Evolutionary conservation across 2,888 invertebrate species (phyloP).

Genomic region (Drosophila multiciliata): DNA sequence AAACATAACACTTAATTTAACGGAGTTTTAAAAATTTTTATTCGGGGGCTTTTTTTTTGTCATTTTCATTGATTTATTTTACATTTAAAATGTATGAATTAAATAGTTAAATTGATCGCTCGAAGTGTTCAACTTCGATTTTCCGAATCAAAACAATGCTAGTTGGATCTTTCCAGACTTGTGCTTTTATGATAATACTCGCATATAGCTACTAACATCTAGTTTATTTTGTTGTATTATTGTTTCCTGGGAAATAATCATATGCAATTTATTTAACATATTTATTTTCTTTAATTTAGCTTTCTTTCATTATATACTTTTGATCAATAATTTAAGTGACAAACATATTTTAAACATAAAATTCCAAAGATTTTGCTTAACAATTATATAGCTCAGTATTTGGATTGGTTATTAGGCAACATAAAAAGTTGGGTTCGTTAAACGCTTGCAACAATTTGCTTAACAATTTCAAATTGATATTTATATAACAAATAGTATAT

Average conservation of each 20-base stretch:
- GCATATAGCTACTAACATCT: conserved; percentile 46
- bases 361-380: conserved; percentile 26
- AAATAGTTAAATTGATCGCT: conserved; percentile 39
- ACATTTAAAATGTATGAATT: conserved; percentile 75
- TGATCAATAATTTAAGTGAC: conserved; percentile 47
- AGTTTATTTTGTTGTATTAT: conserved; percentile 33
- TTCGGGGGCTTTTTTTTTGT: conserved; percentile 56
- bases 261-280: conserved; percentile 49
- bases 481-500: conserved; percentile 51
- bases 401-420: conserved; percentile 18
- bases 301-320: conserved; percentile 52
- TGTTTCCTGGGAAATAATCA: conserved; percentile 42
- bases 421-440: conserved; percentile 12
- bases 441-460: conserved; percentile 8
- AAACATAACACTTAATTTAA: conserved; percentile 30
- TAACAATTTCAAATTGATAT: conserved; percentile 53
- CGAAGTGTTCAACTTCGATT: conserved; percentile 31
- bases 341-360: conserved; percentile 33
- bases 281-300: conserved; percentile 36
- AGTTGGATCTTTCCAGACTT: conserved; percentile 32
- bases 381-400: conserved; percentile 35
- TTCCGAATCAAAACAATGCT: conserved; percentile 35
- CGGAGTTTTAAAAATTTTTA: conserved; percentile 74
- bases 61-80: conserved; percentile 48
- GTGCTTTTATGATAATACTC: conserved; percentile 46